Base-by-base conservation (phyloP, 2,888 invertebrate genomes). In the Sphaerolaimus hirsutus region DNA sequence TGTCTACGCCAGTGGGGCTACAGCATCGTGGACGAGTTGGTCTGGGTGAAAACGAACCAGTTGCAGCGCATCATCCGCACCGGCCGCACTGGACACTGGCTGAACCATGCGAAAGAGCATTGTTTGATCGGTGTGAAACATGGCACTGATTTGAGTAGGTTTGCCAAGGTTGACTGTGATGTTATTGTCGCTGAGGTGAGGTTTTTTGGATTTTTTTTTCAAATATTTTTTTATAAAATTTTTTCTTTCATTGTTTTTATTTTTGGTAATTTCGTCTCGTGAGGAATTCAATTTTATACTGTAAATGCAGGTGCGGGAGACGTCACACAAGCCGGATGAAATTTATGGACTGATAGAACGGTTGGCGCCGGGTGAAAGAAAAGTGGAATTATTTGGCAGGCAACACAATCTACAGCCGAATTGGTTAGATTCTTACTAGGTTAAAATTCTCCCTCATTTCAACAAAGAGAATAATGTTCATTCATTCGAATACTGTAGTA, bases 21-120 rank as follows among this genome's bases (percentile, higher is more conserved):
- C 62, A 82, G 86, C 60, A 73, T 89, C 43, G 83, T 87, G 2
- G 91, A 93, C 63, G 93, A 93, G 64, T 75, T 93, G 37, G 91
- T 93, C 57, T 93, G 93, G 93, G 91, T 93, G 46, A 93, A 93
- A 69, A 93, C 91, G 0, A 93, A 93, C 68, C 93, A 93, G 63
- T 68, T 93, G 49, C 93, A 93, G 64, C 70, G 91, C 49, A 91
- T 93, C 57, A 93, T 93, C 57, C 72, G 91, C 17, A 41, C 41
- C 2, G 49, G 49, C 4, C 32, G 49, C 12, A 49, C 49, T 91
- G 40, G 40, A 0, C 93, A 93, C 66, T 93, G 93, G 93, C 70
- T 93, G 25, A 93, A 93, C 66, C 93, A 93, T 64, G 93, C 91
- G 24, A 93, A 93, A 65, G 91, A 93, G 62, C 91, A 93, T 60